These are phyloP conservation scores for Xestia ashworthii DNA, from an alignment of 2,888 invertebrate species.

Conservation along the genomic window DNA sequence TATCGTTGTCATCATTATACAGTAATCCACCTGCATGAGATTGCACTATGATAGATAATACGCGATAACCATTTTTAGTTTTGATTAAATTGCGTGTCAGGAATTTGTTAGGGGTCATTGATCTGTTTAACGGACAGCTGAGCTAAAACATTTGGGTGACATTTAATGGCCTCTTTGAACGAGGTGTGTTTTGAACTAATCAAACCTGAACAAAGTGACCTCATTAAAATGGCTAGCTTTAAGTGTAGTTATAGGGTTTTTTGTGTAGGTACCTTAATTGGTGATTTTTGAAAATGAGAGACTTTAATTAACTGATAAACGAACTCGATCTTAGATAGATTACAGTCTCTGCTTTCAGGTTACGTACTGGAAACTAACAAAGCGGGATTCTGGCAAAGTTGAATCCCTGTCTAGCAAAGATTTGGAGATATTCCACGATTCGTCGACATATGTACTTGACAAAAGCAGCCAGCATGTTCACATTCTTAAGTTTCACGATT, in stretches of 20 bases:
- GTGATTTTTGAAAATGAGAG: not conserved
- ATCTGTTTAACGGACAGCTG: conserved; percentile 1
- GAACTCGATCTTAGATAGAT: not conserved
- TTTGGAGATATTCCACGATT: not conserved
- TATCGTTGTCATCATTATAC: conserved; percentile 60
- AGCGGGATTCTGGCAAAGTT: not conserved
- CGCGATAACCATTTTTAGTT: conserved; percentile 17
- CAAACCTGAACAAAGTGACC: conserved; percentile 10
- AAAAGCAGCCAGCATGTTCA: not conserved
- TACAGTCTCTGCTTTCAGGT: not conserved
- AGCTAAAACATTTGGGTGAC: not conserved
- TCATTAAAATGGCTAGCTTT: conserved; percentile 4
- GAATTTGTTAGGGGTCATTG: conserved; percentile 8
- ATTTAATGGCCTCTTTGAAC: not conserved
- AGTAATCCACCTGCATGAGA: conserved; percentile 51
- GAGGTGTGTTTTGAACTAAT: conserved; percentile 15
- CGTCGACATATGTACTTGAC: too few relatives aligned
- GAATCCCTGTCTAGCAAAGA: not conserved
- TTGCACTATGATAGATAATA: conserved; percentile 45
- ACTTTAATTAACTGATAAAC: not conserved
- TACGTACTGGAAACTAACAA: not conserved
- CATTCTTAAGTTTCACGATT: not conserved
- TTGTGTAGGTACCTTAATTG: not conserved
- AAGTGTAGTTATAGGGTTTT: not conserved
- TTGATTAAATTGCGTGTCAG: not conserved